phyloP scores from a whole-genome alignment of 2,113 vertebrate genomes.

The Globicephala melas region DNA sequence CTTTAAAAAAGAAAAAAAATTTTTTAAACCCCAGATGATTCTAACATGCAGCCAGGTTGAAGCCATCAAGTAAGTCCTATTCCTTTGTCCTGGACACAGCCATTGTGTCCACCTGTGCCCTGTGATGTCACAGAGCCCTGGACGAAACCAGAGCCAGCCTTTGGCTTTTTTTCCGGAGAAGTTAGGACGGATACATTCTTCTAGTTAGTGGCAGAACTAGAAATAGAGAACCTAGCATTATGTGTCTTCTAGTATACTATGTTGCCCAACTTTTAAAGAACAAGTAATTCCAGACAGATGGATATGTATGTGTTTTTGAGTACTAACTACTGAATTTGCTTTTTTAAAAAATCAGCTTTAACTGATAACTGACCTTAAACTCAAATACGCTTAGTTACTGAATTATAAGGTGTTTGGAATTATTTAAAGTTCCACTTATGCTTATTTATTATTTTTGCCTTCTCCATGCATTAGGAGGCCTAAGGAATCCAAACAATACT shows the following conservation, averaged over 20 bases:
- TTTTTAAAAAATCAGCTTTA: neutral
- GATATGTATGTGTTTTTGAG: conserved; percentile 13
- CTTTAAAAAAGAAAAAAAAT: neutral
- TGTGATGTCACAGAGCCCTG: neutral
- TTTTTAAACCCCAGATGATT: neutral
- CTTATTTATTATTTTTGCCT: neutral
- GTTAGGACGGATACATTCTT: neutral
- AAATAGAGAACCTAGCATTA: neutral
- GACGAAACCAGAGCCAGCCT: neutral
- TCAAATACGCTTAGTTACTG: conserved; percentile 16
- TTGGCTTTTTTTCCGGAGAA: neutral
- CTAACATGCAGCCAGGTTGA: neutral
- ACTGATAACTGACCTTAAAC: neutral
- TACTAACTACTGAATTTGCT: neutral
- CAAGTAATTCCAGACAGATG: neutral
- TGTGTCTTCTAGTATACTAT: neutral
- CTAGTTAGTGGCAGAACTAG: conserved; percentile 22
- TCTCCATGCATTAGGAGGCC: neutral
- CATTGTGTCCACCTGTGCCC: neutral
- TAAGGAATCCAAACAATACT: neutral
- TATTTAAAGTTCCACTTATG: neutral
- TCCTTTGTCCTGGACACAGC: neutral
- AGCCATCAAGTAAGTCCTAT: neutral
- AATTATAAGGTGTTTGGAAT: conserved; percentile 30
- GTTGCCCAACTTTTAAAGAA: neutral